Evolutionary conservation across 2,888 invertebrate genomes (phyloP).

Genomic region (Chloroclystis v-ata): DNA sequence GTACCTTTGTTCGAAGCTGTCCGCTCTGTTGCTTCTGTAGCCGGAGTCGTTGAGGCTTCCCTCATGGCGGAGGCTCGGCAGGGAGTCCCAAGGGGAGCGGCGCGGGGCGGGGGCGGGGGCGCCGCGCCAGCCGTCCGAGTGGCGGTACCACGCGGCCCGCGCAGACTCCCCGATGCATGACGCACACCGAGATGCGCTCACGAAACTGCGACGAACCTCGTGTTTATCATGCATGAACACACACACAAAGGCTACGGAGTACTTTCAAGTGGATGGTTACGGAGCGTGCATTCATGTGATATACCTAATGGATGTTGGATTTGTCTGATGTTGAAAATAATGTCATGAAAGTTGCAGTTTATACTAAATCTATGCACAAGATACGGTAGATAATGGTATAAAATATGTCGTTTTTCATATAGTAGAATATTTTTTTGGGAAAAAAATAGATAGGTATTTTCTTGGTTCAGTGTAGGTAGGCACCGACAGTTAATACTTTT

Average conservation of each 20-base stretch:
- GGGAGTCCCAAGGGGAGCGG: constrained; percentile 91
- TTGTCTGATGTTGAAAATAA: too few species aligned
- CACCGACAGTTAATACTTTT: too few species aligned
- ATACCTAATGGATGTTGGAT: not conserved
- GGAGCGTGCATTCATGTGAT: not conserved
- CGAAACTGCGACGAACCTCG: constrained; percentile 60
- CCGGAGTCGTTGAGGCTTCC: constrained; percentile 92
- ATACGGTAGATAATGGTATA: too few species aligned
- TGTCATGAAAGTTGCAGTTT: too few species aligned
- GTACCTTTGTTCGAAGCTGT: constrained; percentile 92
- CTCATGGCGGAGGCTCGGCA: constrained; percentile 90
- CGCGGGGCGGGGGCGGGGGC: constrained; percentile 79
- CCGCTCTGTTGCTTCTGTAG: constrained; percentile 90
- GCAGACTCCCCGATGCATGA: constrained; percentile 94
- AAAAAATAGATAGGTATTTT: too few species aligned
- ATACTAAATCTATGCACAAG: too few species aligned
- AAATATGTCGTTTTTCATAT: too few species aligned
- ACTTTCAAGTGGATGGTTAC: not conserved
- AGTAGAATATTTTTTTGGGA: too few species aligned
- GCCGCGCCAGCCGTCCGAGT: constrained; percentile 90
- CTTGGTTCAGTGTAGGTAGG: too few species aligned
- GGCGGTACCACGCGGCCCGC: constrained; percentile 92
- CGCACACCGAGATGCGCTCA: constrained; percentile 84
- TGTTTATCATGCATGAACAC: constrained; percentile 4
- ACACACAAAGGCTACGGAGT: not conserved